These are phyloP conservation scores for Pseudomyrmex gracilis DNA, from an alignment of 1,140 invertebrate genomes.

Conservation along the genomic window DNA sequence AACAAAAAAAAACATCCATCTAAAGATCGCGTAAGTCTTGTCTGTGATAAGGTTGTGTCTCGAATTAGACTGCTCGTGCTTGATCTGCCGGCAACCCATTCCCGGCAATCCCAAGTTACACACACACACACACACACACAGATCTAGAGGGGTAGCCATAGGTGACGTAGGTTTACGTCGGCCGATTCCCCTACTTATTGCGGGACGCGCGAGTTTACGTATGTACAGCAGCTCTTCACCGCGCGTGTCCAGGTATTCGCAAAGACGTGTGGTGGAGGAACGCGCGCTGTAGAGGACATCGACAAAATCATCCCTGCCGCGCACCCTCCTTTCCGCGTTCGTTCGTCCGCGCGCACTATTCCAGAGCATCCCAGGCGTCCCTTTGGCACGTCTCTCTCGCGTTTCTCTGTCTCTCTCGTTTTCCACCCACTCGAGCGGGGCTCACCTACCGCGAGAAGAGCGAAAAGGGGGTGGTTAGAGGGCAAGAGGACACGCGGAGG, in stretches of 20 bases:
- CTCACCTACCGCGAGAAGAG: conserved; percentile 51
- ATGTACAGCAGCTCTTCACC: conserved; percentile 27
- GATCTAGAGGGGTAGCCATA: neutral
- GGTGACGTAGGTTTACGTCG: conserved; percentile 56
- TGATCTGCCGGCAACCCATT: too few species aligned
- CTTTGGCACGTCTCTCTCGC: conserved; percentile 63
- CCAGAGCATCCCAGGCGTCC: conserved; percentile 42
- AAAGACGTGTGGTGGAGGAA: conserved; percentile 46
- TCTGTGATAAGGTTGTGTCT: conserved; percentile 22
- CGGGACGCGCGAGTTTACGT: conserved; percentile 50
- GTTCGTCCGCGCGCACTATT: conserved; percentile 33
- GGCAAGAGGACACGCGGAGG: conserved; percentile 57
- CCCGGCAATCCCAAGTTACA: too few species aligned
- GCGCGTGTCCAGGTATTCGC: conserved; percentile 51
- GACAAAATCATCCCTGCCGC: conserved; percentile 61
- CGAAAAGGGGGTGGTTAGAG: conserved; percentile 38
- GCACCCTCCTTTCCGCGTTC: conserved; percentile 42
- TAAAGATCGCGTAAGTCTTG: conserved; percentile 15
- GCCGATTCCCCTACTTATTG: conserved; percentile 60
- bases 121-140: neutral
- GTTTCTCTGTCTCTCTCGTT: conserved; percentile 59
- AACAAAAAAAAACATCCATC: conserved; percentile 4
- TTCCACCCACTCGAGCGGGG: conserved; percentile 50
- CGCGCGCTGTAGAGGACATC: conserved; percentile 64
- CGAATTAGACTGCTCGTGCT: conserved; percentile 45